Evolutionary conservation across 2,797 vertebrate genomes (phyloP), one percentile per base, ranked within the genome.

Genomic region (Masticophis lateralis): DNA sequence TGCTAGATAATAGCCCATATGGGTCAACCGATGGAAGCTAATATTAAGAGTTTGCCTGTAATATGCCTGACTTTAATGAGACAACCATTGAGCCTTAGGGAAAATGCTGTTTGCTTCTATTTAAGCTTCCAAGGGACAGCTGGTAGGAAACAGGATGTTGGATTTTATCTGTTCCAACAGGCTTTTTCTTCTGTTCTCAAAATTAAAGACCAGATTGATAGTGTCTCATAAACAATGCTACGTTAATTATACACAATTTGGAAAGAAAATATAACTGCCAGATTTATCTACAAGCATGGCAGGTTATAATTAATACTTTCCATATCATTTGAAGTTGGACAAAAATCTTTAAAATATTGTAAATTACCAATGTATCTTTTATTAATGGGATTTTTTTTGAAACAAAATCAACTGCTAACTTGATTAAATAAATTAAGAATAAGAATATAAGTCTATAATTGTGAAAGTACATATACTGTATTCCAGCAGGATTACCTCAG

Each of bases 291-390:
- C 13, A 92, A 90, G 32, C 25, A 56, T 10, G 63, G 57, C 37
- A 94, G 69, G 28, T 37, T 47, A 89, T 91, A 88, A 94, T 92
- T 92, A 86, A 94, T 91, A n/a, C 27, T 91, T 27, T 61, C 25
- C 12, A 22, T 57, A 59, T 86, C 57, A n/a, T 92, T 53, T 51
- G 91, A 74, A 89, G 89, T 89, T 32, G 4, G 53, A 63, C 25
- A 92, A 92, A 90, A 63, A 57, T 51, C 32, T 89, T 92, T 51
- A 69, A 88, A 83, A 53, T 74, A 37, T 53, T 79, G 25, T 83
- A 63, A 91, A 86, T 55, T 61, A 51, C 61, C 43, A 63, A 60
- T 89, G 4, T 53, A 93, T 88, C 86, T 47, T 87, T 92, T 59
- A 51, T 28, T 91, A 57, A 91, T 59, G 86, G 63, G 53, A 89